Evolutionary conservation across 2,113 vertebrate species (phyloP).

Genomic region (Nannospalax galili): DNA sequence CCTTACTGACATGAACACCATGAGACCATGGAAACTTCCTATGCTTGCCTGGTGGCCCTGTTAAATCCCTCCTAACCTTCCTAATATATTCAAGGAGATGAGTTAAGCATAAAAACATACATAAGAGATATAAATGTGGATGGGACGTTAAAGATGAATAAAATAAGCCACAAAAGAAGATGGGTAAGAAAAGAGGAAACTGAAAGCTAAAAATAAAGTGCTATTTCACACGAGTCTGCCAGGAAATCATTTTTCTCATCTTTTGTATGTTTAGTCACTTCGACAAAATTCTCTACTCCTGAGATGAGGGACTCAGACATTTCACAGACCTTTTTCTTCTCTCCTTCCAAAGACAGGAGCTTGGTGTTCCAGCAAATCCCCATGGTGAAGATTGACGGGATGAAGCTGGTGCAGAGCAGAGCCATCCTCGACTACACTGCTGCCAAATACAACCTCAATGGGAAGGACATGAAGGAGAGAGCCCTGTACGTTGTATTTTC

Average conservation of each 20-base stretch:
- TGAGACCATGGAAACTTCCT: background rate
- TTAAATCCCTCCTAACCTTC: background rate
- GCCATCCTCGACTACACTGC: conserved; percentile 90
- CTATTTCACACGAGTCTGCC: background rate
- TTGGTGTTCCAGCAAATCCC: conserved; percentile 87
- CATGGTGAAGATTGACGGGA: conserved; percentile 89
- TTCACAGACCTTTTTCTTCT: background rate
- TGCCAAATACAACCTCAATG: conserved; percentile 91
- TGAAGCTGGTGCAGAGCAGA: conserved; percentile 89
- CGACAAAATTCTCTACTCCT: background rate
- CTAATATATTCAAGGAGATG: background rate
- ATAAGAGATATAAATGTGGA: background rate
- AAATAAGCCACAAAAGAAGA: background rate
- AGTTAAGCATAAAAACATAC: background rate
- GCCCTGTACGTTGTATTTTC: conserved; percentile 84
- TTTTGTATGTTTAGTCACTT: background rate
- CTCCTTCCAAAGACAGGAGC: conserved; percentile 78
- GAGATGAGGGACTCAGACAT: background rate
- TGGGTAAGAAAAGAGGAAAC: background rate
- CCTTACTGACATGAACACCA: background rate
- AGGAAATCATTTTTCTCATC: background rate
- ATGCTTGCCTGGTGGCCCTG: background rate
- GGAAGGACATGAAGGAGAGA: conserved; percentile 90
- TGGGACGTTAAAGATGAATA: background rate
- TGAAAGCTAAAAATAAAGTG: background rate